Evolutionary conservation across 2,888 invertebrate species (phyloP).

Genomic region (Tenthredo notha): DNA sequence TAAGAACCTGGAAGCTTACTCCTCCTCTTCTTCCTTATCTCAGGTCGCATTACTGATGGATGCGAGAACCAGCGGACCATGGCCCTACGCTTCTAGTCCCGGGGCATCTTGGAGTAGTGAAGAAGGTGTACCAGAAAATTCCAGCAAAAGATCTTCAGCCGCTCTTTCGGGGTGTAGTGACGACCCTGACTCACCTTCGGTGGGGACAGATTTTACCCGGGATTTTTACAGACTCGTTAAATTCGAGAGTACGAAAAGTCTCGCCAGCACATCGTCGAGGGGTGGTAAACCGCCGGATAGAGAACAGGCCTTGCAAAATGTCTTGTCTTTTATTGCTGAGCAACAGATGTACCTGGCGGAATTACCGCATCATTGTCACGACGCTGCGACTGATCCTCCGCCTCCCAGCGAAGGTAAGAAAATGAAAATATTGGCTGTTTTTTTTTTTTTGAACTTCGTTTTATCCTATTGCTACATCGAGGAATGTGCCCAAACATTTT

Average conservation of each 20-base stretch:
- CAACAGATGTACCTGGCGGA: conserved; percentile 84
- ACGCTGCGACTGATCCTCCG: conserved; percentile 76
- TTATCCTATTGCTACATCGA: not conserved
- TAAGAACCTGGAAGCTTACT: not conserved
- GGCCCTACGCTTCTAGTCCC: conserved; percentile 83
- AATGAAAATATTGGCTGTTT: not conserved
- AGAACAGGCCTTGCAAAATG: conserved; percentile 86
- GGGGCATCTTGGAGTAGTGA: conserved; percentile 81
- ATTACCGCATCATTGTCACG: conserved; percentile 72
- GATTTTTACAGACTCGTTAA: conserved; percentile 91
- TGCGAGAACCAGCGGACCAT: conserved; percentile 80
- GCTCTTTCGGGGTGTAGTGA: conserved; percentile 85
- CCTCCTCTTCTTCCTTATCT: not conserved
- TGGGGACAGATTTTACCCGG: conserved; percentile 88
- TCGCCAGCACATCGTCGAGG: conserved; percentile 87
- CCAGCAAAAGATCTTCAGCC: conserved; percentile 86
- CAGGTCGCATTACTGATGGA: conserved; percentile 80
- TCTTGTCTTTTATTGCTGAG: conserved; percentile 87
- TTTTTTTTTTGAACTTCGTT: not conserved
- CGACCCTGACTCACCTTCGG: conserved; percentile 84
- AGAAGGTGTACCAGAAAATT: conserved; percentile 79
- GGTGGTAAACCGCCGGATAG: conserved; percentile 83
- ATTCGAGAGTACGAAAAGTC: conserved; percentile 89
- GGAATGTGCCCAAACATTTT: not conserved
- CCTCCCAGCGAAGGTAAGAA: conserved; percentile 14